Evolutionary conservation across 2,797 vertebrate genomes (phyloP), one percentile per base, ranked within the genome.

Genomic region (Corythornis leucogaster): DNA sequence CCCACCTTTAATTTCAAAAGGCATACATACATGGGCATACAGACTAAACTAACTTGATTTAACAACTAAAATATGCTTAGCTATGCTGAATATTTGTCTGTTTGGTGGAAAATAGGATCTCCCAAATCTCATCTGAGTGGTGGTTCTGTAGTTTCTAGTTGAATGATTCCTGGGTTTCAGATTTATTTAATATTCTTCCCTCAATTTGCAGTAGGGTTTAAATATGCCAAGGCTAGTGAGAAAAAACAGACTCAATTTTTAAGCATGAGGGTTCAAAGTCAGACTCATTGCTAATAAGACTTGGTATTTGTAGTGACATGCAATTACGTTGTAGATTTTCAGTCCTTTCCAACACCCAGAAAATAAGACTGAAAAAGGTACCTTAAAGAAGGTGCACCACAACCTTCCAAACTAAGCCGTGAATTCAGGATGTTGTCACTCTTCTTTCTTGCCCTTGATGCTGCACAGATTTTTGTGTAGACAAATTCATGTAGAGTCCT

Each of bases 1-100:
- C 70, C 25, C 45, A 74, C 70, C 21, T 94, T 89, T 94, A 95
- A 93, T 93, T 87, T 96, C 79, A 83, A 96, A 82, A 73, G 76
- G 85, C 62, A 81, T 35, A 74, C 22, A 57, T 45, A 61, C 53
- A 70, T 0, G 1, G 18, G 48, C 43, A 79, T 70, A 83, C 22
- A 88, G 38, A 92, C 28, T n/a, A n/a, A 80, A 81, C 40, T 87
- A 71, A 11, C 16, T 77, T 38, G 4, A 6, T 93, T 89, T 85
- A 48, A 89, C 61, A 77, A 64, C 12, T 8, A 61, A 80, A 85
- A 57, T 73, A 28, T 67, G 2, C 22, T 67, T 73, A 46, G 22
- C 22, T 73, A 4, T 78, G 30, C 20, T 80, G 46, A 88, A 81
- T 63, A 28, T 90, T 43, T 81, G 2, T 80, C 16, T 25, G 25